These are phyloP conservation scores for Akabosia matsudoensis DNA, from an alignment of 1,140 invertebrate genomes.

Conservation along the genomic window DNA sequence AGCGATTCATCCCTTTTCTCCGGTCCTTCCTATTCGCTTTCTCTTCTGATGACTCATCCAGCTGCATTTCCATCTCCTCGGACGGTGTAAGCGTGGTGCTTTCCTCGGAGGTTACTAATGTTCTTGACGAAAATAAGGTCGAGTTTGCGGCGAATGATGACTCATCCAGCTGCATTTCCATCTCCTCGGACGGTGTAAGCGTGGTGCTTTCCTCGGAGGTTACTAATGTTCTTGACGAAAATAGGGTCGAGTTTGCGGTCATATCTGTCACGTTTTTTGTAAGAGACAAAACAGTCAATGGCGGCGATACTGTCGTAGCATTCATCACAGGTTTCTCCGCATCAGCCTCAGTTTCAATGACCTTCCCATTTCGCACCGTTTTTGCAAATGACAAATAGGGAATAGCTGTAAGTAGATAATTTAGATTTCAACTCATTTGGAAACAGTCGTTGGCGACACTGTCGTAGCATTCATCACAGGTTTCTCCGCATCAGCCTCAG, in stretches of 20 bases:
- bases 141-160: neutral
- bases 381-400: no score
- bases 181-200: neutral
- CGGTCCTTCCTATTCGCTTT: neutral
- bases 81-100: neutral
- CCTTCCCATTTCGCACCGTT: no score
- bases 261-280: no score
- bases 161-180: neutral
- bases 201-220: neutral
- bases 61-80: neutral
- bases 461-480: no score
- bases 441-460: no score
- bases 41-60: neutral
- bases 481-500: no score
- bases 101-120: neutral
- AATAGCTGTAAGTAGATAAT: no score
- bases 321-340: no score
- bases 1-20: neutral
- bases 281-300: no score
- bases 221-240: slow-evolving; percentile 3
- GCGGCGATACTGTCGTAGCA: no score
- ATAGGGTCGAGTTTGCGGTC: neutral
- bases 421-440: no score
- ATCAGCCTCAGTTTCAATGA: no score
- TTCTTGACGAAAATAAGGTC: neutral